Base-by-base conservation (phyloP, 2,888 invertebrate genomes). In the Aricia artaxerxes region DNA sequence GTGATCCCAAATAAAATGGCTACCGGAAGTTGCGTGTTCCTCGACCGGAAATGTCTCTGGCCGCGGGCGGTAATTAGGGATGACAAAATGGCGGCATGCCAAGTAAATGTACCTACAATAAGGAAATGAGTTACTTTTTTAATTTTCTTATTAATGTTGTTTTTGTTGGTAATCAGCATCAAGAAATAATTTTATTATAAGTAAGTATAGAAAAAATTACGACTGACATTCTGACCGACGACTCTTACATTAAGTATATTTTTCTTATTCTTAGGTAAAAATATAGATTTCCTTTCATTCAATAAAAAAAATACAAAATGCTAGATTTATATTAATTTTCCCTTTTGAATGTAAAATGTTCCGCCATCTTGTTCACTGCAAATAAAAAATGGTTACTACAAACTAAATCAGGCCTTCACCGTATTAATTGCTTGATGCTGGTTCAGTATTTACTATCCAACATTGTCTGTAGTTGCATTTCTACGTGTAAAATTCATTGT, bases 61-160 rank as follows among this genome's bases (percentile, higher is more conserved):
- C 83, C 80, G 78, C 81, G 73, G 82, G 80, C 83, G 83, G 84
- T 84, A 82, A 82, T 76, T 76, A 76, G 76, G 76, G 76, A 76
- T 76, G 82, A 82, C 82, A 82, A 81, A 83, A 79, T 79, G 79
- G 79, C 79, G 83, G 81, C 81, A 82, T 80, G 85, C 84, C 84
- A 83, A 84, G 82, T 82, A 83, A 86, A 87, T 85, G 86, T 87
- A 86, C 85, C 84, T 79, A 75, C 76, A 76, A 76, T 76, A 85
- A 82, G 81, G 83, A 83, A 83, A 84, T 84, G 85, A 87, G 85
- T 86, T 85, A 84, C 82, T 79, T 78, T 79, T 60, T 75, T 73
- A 73, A 78, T 78, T 79, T 57, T 79, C 60, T 79, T 73, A 31
- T 61, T 61, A 69, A 53, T 78, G 78, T 78, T 73, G 75, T 73